phyloP scores from a whole-genome alignment of 2,113 vertebrate species.

The Plotosus lineatus region DNA sequence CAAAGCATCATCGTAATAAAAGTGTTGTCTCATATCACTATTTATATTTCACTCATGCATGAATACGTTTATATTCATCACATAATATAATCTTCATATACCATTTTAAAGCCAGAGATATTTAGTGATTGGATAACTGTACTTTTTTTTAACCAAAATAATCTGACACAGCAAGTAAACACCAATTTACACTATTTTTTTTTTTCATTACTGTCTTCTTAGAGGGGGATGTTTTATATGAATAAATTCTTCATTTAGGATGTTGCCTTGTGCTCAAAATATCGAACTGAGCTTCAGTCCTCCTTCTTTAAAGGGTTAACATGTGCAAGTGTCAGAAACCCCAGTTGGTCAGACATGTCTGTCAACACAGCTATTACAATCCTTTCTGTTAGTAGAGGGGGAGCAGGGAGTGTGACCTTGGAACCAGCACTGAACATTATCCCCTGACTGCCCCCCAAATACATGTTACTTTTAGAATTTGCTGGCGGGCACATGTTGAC shows the following conservation, averaged over 20 bases:
- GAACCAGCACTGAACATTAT: slow-evolving; percentile 79
- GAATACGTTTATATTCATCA: background rate
- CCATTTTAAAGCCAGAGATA: background rate
- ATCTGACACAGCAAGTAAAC: background rate
- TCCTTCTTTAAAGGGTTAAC: slow-evolving; percentile 66
- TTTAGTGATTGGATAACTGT: background rate
- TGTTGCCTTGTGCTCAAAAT: slow-evolving; percentile 60
- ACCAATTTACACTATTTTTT: background rate
- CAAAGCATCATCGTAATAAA: slow-evolving; percentile 30
- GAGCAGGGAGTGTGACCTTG: slow-evolving; percentile 77
- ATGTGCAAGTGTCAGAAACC: slow-evolving; percentile 52
- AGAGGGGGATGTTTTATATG: background rate
- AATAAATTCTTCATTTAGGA: slow-evolving; percentile 21
- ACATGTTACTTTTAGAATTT: slow-evolving; percentile 44
- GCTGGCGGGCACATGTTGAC: slow-evolving; percentile 54
- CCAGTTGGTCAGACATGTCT: slow-evolving; percentile 93
- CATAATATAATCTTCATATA: background rate
- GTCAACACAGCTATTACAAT: slow-evolving; percentile 95
- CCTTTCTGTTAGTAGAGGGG: slow-evolving; percentile 75
- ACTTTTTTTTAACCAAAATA: background rate
- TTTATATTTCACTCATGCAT: background rate
- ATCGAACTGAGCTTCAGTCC: slow-evolving; percentile 45
- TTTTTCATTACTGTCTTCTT: background rate
- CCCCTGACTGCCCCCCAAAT: slow-evolving; percentile 59
- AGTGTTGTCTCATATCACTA: slow-evolving; percentile 19